Base-by-base conservation (phyloP, 2,888 invertebrate species). In the Muscina levida region DNA sequence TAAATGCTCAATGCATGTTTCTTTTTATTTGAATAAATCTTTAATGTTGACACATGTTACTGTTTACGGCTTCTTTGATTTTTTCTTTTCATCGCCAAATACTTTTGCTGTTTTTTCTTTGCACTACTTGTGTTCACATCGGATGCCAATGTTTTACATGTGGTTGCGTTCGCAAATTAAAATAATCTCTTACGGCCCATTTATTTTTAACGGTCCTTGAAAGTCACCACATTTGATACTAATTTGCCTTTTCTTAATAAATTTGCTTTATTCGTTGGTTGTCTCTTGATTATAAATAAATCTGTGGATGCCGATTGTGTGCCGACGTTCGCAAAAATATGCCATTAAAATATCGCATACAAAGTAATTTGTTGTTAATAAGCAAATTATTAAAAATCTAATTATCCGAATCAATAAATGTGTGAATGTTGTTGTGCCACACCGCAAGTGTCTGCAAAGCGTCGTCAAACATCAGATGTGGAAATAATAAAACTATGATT, bases 181-280 rank as follows among this genome's bases (percentile, higher is more conserved):
- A 88, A 88, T 87, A 86, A 88, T 88, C 86, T 85, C 88, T 85
- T 86, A 87, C 86, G 88, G 87, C 85, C 86, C 87, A 88, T 88
- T 86, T 85, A 87, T 85, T 85, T 82, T 85, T 87, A 89, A 88
- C 85, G 88, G 88, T 86, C 86, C 88, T 85, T 70, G 79, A 78
- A 81, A 83, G 87, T 86, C 86, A 85, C 84, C 86, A 88, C 87
- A 88, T 88, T 87, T 89, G 87, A 87, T 85, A 86, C 87, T 87
- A 88, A 90, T 89, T 89, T 89, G 86, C 84, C 78, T 84, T 77
- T 77, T 72, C 76, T 82, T 68, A 82, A 81, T 79, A 82, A 82
- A 82, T 76, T 57, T 76, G 31, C 24, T 68, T 24, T 44, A 46
- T 44, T 44, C 11, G 1, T 37, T n/a, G 15, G 19, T 11, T 42